A percentile compares a stretch with the other conserved stretches of the same genome.
Conservation (phyloP, 2,113 vertebrate genomes). For the Arizona elegans region DNA sequence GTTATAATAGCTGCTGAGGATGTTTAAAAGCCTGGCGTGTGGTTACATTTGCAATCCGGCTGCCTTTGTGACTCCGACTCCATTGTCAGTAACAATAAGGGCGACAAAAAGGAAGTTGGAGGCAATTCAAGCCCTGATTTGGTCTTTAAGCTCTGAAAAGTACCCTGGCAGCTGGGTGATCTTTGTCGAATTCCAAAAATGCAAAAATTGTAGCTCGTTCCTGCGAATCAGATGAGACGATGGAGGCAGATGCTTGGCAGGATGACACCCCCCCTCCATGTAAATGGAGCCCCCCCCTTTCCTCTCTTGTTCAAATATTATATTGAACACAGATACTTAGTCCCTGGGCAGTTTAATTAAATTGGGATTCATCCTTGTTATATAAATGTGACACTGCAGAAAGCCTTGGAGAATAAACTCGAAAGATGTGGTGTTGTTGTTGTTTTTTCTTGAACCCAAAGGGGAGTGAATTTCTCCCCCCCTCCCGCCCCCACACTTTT, state of each 20-base stretch:
- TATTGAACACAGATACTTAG: conserved; percentile 48
- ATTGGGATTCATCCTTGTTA: conserved; percentile 55
- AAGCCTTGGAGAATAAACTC: conserved; percentile 22
- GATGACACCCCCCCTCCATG: conserved; percentile 31
- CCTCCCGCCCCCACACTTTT: background rate
- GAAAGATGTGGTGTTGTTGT: background rate
- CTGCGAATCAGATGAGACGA: conserved; percentile 58
- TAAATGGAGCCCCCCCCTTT: conserved; percentile 31
- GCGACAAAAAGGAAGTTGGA: conserved; percentile 54
- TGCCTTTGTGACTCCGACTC: conserved; percentile 60
- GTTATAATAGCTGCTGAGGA: conserved; percentile 55
- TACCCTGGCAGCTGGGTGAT: conserved; percentile 64
- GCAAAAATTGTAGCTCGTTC: conserved; percentile 59
- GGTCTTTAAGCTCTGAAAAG: conserved; percentile 64
- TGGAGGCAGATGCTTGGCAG: conserved; percentile 58
- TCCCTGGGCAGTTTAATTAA: conserved; percentile 62
- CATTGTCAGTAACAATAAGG: conserved; percentile 62
- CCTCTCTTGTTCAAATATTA: conserved; percentile 8
- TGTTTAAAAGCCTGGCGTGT: conserved; percentile 55
- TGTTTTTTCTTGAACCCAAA: background rate
- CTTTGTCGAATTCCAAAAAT: conserved; percentile 65
- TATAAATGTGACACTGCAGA: conserved; percentile 57
- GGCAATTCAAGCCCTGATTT: conserved; percentile 61
- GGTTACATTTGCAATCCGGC: conserved; percentile 62
- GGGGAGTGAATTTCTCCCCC: background rate